Evolutionary conservation across 1,140 invertebrate species (phyloP).

Genomic region (Thalassaphorura encarpata): DNA sequence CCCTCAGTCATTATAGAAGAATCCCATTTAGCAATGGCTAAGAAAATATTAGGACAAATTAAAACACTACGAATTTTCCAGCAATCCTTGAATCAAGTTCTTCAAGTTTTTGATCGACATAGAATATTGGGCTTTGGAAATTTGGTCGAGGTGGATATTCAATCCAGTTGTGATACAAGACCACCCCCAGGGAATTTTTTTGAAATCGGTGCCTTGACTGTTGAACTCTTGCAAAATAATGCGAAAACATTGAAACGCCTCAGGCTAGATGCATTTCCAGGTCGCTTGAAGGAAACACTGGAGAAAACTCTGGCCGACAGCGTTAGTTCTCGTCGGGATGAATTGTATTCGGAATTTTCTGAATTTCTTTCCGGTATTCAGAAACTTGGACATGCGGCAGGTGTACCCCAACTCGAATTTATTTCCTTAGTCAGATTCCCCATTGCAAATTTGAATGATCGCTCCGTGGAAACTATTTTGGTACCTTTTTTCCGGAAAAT

Average conservation of each 20-base stretch:
- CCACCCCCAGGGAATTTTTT: not conserved
- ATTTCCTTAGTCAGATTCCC: slow-evolving; percentile 2
- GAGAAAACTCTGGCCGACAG: not conserved
- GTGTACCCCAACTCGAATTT: not conserved
- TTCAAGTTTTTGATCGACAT: no score
- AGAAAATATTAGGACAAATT: no score
- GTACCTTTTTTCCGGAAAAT: not conserved
- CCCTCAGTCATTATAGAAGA: no score
- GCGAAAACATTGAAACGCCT: not conserved
- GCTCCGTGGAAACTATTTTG: not conserved
- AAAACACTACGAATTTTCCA: no score
- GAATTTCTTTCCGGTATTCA: not conserved
- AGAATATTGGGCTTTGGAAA: no score
- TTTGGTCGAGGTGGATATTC: no score
- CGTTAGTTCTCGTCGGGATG: not conserved
- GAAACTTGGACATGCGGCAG: no score
- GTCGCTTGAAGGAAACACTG: not conserved
- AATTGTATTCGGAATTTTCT: not conserved
- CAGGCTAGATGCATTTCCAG: not conserved
- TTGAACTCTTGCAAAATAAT: not conserved
- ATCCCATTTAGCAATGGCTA: no score
- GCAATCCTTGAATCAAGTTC: no score
- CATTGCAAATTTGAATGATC: not conserved
- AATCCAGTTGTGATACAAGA: no score
- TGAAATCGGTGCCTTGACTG: not conserved